Evolutionary conservation across 2,888 invertebrate species (phyloP), one percentile per base, ranked within the genome.

Genomic region (Drosophila multiciliata): DNA sequence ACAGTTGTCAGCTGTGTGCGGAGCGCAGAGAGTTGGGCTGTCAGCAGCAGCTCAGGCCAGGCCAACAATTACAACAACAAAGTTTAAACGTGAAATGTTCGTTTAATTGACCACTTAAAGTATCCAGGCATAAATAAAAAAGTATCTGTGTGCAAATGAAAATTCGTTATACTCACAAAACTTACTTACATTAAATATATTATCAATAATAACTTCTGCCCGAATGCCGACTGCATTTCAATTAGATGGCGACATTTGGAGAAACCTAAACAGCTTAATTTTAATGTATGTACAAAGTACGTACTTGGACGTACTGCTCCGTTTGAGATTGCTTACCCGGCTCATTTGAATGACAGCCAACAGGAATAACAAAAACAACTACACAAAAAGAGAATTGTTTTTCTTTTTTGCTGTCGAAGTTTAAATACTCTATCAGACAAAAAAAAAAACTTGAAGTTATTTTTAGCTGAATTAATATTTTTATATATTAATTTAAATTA

Each of bases 301-400:
- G 17, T 54, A 45, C 61, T 50, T 49, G 45, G 11, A 29, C 6
- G 23, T 38, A 52, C 7, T 67, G 62, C 67, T 78, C 80, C 75
- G 75, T 55, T 70, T 81, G 68, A 74, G 66, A 65, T 78, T 82
- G 73, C 54, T 75, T 42, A 38, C 68, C 70, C 59, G 35, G 32
- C 77, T 79, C 63, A 81, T 85, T 85, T 79, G 71, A 85, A 81
- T 83, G 77, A 85, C 61, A 66, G 67, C 60, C 78, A 72, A 76
- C 58, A 65, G 57, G 55, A 23, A 71, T 23, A 45, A 33, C 32
- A 32, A 33, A n/a, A 3, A 8, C 12, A 20, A 32, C 32, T 20
- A 26, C 12, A 12, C 11, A 26, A 11, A 11, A 26, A 70, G 9
- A 38, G 1, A 2, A 15, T 23, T 45, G 23, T 15, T 15, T 15